These are phyloP conservation scores for Zenarchopterus dispar DNA, from an alignment of 2,797 vertebrate species.

Conservation along the genomic window DNA sequence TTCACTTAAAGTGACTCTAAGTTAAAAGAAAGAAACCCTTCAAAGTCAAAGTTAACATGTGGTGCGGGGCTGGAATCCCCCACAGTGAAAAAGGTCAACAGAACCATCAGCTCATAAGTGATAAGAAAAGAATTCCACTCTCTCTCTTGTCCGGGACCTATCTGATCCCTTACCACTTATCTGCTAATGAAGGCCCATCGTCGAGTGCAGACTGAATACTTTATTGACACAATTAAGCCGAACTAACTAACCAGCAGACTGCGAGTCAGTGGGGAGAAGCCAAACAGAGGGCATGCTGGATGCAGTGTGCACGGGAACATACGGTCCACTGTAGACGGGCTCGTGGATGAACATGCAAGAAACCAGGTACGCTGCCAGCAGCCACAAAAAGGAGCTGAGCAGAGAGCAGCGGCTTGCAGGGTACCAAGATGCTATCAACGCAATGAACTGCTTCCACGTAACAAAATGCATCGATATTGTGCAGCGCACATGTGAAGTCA, in stretches of 20 bases:
- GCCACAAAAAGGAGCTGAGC: constrained; percentile 11
- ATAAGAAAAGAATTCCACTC: constrained; percentile 26
- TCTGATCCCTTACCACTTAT: constrained; percentile 27
- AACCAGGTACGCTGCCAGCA: constrained; percentile 27
- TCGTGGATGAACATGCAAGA: constrained; percentile 7
- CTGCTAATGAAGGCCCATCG: constrained; percentile 27
- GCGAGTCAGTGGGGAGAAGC: constrained; percentile 15
- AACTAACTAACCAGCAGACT: constrained; percentile 5
- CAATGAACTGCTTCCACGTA: neutral
- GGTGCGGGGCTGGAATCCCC: neutral
- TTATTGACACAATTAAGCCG: constrained; percentile 39
- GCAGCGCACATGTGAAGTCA: neutral
- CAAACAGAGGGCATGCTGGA: constrained; percentile 9
- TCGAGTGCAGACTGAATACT: constrained; percentile 4
- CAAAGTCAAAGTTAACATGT: constrained; percentile 12
- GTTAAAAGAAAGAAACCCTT: neutral
- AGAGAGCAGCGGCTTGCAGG: constrained; percentile 1
- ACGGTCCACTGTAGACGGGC: neutral
- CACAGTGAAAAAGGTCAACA: constrained; percentile 30
- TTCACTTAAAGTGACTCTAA: neutral
- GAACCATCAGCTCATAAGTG: constrained; percentile 3
- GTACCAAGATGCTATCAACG: neutral
- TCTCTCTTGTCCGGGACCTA: neutral
- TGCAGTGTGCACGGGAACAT: constrained; percentile 11
- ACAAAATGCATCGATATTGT: neutral